Conservation (phyloP, 2,888 invertebrate genomes). For the Pseudolycoriella hygida region DNA sequence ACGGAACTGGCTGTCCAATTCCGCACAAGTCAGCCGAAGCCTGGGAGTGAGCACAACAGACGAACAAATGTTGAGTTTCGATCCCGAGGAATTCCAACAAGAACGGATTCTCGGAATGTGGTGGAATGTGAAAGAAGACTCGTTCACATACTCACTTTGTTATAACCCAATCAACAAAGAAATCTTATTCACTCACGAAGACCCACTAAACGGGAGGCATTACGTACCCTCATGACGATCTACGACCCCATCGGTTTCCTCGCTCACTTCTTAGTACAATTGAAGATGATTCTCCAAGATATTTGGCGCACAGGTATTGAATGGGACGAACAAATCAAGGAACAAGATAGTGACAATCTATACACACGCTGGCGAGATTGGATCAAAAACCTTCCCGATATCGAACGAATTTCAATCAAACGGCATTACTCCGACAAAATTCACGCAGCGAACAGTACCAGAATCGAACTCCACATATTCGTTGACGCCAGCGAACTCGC, state of each 20-base stretch:
- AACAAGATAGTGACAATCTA: too few relatives aligned
- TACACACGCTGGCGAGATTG: too few relatives aligned
- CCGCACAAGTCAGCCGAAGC: background rate
- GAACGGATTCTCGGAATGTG: background rate
- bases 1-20: background rate
- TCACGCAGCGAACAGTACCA: too few relatives aligned
- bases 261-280: too few relatives aligned
- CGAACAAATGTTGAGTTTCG: background rate
- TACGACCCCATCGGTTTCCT: conserved; percentile 8
- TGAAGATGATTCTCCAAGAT: too few relatives aligned
- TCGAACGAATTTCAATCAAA: too few relatives aligned
- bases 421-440: too few relatives aligned
- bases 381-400: too few relatives aligned
- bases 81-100: background rate
- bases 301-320: too few relatives aligned
- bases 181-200: background rate
- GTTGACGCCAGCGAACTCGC: too few relatives aligned
- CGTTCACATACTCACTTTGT: background rate
- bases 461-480: too few relatives aligned
- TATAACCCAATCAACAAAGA: background rate
- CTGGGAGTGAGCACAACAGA: background rate
- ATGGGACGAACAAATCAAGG: too few relatives aligned
- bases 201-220: background rate
- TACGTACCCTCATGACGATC: background rate
- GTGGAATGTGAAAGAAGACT: background rate